Evolutionary conservation across 64 coral and sea anemone species (phyloP).

Genomic region (Anthopleura sola): DNA sequence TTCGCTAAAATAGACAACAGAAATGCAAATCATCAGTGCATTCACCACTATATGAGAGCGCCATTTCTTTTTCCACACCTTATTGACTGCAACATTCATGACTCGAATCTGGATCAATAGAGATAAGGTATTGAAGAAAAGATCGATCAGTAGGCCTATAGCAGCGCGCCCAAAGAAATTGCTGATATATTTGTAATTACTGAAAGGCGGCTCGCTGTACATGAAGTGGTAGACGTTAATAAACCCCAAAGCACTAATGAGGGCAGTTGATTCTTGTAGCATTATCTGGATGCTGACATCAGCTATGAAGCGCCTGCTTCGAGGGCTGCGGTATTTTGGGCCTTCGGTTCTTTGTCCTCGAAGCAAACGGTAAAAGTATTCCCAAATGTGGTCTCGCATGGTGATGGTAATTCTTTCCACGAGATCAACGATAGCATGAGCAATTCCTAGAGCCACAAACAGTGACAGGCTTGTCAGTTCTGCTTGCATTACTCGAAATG

Average conservation of each 20-base stretch:
- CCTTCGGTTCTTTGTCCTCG: neutral
- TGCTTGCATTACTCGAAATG: no score
- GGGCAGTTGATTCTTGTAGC: conserved; percentile 43
- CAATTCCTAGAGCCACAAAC: no score
- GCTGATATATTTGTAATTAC: conserved; percentile 9
- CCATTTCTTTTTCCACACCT: conserved; percentile 33
- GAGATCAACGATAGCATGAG: no score
- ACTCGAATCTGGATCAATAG: conserved; percentile 16
- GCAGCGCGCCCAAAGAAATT: conserved; percentile 40
- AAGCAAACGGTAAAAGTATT: conserved; percentile 56
- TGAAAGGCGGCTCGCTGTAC: neutral
- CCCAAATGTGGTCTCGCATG: conserved; percentile 52
- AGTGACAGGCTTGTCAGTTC: no score
- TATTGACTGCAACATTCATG: conserved; percentile 50
- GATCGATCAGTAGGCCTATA: conserved; percentile 44
- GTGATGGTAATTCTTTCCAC: conserved; percentile 44
- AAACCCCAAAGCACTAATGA: conserved; percentile 52
- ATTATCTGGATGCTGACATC: conserved; percentile 62
- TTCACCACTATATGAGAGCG: no score
- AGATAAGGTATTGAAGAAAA: conserved; percentile 62
- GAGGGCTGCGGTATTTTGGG: conserved; percentile 43
- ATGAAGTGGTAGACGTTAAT: conserved; percentile 35
- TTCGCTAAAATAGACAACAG: no score
- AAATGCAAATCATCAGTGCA: no score
- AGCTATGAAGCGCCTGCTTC: conserved; percentile 64